Evolutionary conservation across 1,140 invertebrate species (phyloP).

Genomic region (Metaphire vulgaris): DNA sequence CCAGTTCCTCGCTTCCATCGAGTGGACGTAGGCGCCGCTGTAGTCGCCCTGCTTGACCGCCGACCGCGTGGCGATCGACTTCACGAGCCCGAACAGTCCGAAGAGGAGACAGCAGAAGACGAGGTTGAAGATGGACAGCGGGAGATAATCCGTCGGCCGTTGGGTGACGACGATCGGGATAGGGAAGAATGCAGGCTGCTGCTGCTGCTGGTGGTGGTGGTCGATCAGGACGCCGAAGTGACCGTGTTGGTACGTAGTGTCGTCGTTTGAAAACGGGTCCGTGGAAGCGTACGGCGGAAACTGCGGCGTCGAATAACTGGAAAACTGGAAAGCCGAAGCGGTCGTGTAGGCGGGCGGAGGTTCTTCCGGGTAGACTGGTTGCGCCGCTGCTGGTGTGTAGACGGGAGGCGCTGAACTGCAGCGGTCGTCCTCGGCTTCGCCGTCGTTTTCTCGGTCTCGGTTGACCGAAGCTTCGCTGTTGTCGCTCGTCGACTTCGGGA

Average conservation of each 20-base stretch:
- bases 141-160: background rate
- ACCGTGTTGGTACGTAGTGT: background rate
- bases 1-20: background rate
- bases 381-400: background rate
- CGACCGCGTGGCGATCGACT: background rate
- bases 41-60: background rate
- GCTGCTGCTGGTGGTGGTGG: too few species aligned
- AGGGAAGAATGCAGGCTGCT: background rate
- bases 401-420: background rate
- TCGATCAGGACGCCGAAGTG: background rate
- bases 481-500: background rate
- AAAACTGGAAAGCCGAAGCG: too few species aligned
- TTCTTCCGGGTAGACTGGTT: background rate
- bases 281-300: background rate
- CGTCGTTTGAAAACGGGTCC: background rate
- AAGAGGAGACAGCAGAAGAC: background rate
- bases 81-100: background rate
- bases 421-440: background rate
- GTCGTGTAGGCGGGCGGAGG: background rate
- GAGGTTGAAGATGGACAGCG: background rate
- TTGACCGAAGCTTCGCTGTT: background rate
- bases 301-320: background rate
- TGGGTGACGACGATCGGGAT: background rate
- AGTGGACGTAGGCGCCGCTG: background rate
- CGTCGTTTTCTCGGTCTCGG: background rate